Base-by-base conservation (phyloP, 2,888 invertebrate species). In the Spisula subtruncata region DNA sequence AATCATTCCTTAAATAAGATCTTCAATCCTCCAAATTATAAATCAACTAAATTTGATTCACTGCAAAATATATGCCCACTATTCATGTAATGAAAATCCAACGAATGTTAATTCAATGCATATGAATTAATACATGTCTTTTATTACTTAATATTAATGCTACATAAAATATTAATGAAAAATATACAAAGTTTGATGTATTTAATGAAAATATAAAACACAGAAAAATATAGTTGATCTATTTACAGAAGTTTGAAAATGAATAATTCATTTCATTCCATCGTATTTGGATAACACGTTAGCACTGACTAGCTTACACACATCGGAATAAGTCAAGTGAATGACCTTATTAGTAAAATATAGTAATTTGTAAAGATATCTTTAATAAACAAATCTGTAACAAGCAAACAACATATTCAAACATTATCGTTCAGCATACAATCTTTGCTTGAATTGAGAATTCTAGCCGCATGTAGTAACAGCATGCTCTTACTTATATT, bases 271-370 rank as follows among this genome's bases (percentile, higher is more conserved):
- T 66, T 66, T 66, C 6, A n/a, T n/a, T 6, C 56, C 8, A 25
- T 25, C 25, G 25, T 25, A 66, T 66, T 66, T 25, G 25, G 60
- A 66, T 10, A 66, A 66, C 25, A 25, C 10, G 60, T 66, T 66
- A 66, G 60, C 60, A 66, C 60, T 66, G 60, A 66, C 60, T 66
- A 66, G 60, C 25, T 66, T 66, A 66, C 60, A 66, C 60, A 66
- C 60, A 66, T 25, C 10, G 25, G 60, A 60, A 60, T n/a, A 25
- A 25, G 60, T 66, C 25, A 25, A 0, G n/a, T 66, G n/a, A 66
- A 60, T n/a, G 25, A 25, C 60, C n/a, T 66, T 6, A 66, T 66
- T 25, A 25, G 25, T 6, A 66, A 0, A 66, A 25, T 25, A 66
- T 25, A 66, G 25, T 10, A 10, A 25, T 66, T 10, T 60, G 60